A percentile compares a stretch with the other conserved stretches of the same genome.
phyloP scores from a whole-genome alignment of 2,888 invertebrate genomes.

The Xiphydria camelus region DNA sequence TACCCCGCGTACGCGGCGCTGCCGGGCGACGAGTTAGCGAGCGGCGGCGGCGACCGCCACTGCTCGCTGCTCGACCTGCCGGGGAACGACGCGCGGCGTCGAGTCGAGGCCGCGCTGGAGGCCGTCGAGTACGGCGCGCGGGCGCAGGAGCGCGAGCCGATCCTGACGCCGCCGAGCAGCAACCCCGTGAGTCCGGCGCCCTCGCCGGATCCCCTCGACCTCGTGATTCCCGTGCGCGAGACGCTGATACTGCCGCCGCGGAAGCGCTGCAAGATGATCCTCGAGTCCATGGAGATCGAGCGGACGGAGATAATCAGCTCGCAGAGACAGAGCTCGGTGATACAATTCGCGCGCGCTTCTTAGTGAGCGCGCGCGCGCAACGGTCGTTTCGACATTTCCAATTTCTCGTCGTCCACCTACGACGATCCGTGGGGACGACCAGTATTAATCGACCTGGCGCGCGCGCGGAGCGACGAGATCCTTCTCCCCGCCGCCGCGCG shows the following conservation, averaged over 20 bases:
- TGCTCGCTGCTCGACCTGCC: constrained; percentile 48
- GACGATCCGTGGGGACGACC: too few relatives aligned
- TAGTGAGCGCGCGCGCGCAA: background rate
- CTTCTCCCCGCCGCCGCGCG: too few relatives aligned
- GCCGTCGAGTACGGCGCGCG: constrained; percentile 49
- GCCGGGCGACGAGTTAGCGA: background rate
- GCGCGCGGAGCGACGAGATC: too few relatives aligned
- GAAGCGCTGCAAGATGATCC: constrained; percentile 77
- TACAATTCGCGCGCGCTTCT: constrained; percentile 80
- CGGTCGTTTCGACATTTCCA: too few relatives aligned
- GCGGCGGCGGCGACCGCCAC: constrained; percentile 29
- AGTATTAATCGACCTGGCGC: too few relatives aligned
- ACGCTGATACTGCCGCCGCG: constrained; percentile 73
- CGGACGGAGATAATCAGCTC: constrained; percentile 45
- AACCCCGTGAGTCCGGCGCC: constrained; percentile 63
- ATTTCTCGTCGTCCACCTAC: too few relatives aligned
- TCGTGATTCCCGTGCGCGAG: constrained; percentile 61
- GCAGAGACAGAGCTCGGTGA: constrained; percentile 71
- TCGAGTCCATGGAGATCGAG: constrained; percentile 66
- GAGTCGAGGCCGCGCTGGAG: constrained; percentile 68
- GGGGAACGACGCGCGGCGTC: constrained; percentile 64
- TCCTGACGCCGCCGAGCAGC: constrained; percentile 65
- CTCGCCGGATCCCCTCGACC: constrained; percentile 62
- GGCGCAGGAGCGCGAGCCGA: constrained; percentile 39
- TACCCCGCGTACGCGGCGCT: constrained; percentile 22